Evolutionary conservation across 2,113 vertebrate genomes (phyloP).

Genomic region (Ictalurus punctatus): DNA sequence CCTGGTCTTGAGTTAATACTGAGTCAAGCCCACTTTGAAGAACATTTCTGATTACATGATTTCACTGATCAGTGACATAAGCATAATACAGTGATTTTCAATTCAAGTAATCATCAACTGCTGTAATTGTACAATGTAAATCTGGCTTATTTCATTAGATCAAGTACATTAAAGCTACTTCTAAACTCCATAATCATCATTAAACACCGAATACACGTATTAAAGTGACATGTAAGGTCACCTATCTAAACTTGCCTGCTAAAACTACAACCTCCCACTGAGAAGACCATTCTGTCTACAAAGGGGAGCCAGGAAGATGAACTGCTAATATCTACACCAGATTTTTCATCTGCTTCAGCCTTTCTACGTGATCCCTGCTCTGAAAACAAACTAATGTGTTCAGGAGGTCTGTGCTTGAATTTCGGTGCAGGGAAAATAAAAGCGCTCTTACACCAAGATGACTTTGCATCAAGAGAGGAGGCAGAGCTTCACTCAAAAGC

Average conservation of each 20-base stretch:
- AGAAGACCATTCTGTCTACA: background rate
- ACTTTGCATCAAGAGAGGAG: conserved; percentile 33
- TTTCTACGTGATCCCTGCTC: conserved; percentile 32
- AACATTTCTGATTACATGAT: background rate
- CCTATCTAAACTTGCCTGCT: background rate
- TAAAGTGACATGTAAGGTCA: background rate
- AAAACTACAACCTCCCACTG: background rate
- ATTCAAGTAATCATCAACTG: background rate
- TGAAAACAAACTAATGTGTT: conserved; percentile 38
- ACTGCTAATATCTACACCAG: background rate
- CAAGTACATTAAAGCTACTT: background rate
- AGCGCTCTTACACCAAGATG: conserved; percentile 29
- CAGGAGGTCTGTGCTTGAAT: conserved; percentile 21
- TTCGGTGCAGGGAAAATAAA: conserved; percentile 28
- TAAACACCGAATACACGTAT: background rate
- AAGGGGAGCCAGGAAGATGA: background rate
- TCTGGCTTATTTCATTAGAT: background rate
- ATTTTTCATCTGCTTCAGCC: conserved; percentile 15
- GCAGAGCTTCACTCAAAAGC: background rate
- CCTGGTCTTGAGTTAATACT: background rate
- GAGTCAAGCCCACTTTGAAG: background rate
- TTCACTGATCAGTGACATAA: background rate
- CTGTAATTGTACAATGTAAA: background rate
- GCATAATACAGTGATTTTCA: background rate
- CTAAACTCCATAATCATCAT: background rate